Base-by-base conservation (phyloP, 2,113 vertebrate genomes). In the Andinoacara biseriatus region DNA sequence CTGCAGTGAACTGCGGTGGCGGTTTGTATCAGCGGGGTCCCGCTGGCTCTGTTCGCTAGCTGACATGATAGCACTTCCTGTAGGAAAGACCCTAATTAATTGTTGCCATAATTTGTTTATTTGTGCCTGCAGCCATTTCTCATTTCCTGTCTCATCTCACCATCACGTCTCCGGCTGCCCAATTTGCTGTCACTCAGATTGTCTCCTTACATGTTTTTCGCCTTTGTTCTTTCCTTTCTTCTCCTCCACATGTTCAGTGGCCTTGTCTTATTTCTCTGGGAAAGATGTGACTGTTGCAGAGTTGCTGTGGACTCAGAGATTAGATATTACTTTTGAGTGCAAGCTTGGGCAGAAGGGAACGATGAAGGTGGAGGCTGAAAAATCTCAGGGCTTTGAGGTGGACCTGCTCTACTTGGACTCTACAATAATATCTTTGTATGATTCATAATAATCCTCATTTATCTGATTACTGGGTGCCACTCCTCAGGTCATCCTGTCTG, bases 31-130 rank as follows among this genome's bases (percentile, higher is more conserved):
- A 82, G 85, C n/a, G 11, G 80, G 79, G 75, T 82, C 89, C 85
- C 46, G 13, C 31, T 22, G 78, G 78, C 82, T 76, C 69, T 33
- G 81, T 56, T 82, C 74, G 74, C 79, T 35, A 3, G 72, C 86
- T 86, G 83, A 87, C 84, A 87, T 15, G 69, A 88, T 61, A 63
- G 72, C 49, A 77, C 86, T 80, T 88, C 74, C 90, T 84, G 81
- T 76, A 85, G 90, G 80, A 91, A 80, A 60, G 52, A 76, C 67
- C 58, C 86, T 87, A 80, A 90, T 89, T 90, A 87, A 86, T 81
- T 81, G 77, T 90, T 80, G 76, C 87, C 61, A 75, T 84, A 74
- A 58, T 85, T 74, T 84, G 75, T 74, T 86, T 86, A 61, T 86
- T 92, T 78, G 56, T 83, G 81, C 87, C 82, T 62, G 58, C 49